These are phyloP conservation scores for Polypedilum vanderplanki DNA, from an alignment of 1,140 invertebrate genomes.

Conservation along the genomic window DNA sequence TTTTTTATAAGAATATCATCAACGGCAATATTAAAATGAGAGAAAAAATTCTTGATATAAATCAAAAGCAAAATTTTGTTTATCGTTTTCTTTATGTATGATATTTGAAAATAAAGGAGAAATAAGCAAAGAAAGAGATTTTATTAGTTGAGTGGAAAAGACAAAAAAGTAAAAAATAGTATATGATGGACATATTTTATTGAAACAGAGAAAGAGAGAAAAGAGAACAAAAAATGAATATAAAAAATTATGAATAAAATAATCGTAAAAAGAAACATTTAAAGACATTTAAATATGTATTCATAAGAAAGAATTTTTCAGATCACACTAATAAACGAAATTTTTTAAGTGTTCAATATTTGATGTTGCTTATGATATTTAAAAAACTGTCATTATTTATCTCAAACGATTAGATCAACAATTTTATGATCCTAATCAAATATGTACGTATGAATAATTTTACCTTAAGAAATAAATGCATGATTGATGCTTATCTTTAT, in stretches of 20 bases:
- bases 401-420: too few species aligned
- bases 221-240: background rate
- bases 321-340: background rate
- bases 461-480: too few species aligned
- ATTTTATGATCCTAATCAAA: too few species aligned
- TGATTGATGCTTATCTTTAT: too few species aligned
- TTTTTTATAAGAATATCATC: background rate
- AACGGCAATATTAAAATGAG: constrained; percentile 2
- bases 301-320: background rate
- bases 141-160: background rate
- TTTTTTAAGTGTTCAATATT: too few species aligned
- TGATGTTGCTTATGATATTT: too few species aligned
- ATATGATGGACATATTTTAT: constrained; percentile 29
- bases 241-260: constrained; percentile 25
- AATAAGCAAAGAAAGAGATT: background rate
- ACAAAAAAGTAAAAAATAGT: background rate
- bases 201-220: background rate
- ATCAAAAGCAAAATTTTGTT: constrained; percentile 20
- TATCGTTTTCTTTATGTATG: background rate
- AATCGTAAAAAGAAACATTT: background rate
- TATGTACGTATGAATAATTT: too few species aligned
- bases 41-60: constrained; percentile 21
- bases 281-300: background rate
- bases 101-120: too few species aligned
- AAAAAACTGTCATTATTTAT: too few species aligned